Evolutionary conservation across 2,888 invertebrate genomes (phyloP), one percentile per base, ranked within the genome.

Genomic region (Podabrus alpinus): DNA sequence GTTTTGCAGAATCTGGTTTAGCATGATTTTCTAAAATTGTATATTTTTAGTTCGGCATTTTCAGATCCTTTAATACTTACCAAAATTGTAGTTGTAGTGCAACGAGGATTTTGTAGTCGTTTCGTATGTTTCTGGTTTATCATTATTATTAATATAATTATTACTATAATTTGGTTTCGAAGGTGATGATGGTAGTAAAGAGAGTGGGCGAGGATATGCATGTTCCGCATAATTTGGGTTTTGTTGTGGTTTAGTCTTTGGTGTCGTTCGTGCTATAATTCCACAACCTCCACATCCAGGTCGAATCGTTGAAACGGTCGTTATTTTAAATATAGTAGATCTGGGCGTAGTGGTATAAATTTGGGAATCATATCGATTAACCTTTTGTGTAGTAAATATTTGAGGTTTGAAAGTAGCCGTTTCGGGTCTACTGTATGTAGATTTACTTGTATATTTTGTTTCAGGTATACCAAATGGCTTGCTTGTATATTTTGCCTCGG

Each of bases 281-380:
- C 90, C 90, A 82, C 92, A 92, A 76, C 89, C 88, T 17, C 90
- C 90, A 80, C 92, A 92, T 1, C 91, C 89, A 71, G 87, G 89
- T 81, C 85, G 84, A 25, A 88, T 82, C 2, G 87, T 84, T 80
- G 87, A 78, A 81, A 85, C 84, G n/a, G 85, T 86, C 59, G 84
- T 85, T 72, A 87, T 85, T 13, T 73, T 77, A 62, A 81, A 79
- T 1, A 78, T 74, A 68, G 79, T 80, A 45, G 82, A 76, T 25
- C 80, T 76, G 29, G 80, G 77, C 3, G 29, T 29, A 1, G 13
- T 29, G 29, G 29, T 13, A 13, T 13, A 29, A 13, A 29, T 13
- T 13, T 13, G 29, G 13, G 29, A 29, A 13, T 13, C 3, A 29
- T 11, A 13, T 29, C 13, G 29, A 29, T 29, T 29, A 29, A n/a